Base-by-base conservation (phyloP, 2,888 invertebrate genomes). In the Orchesella flavescens region DNA sequence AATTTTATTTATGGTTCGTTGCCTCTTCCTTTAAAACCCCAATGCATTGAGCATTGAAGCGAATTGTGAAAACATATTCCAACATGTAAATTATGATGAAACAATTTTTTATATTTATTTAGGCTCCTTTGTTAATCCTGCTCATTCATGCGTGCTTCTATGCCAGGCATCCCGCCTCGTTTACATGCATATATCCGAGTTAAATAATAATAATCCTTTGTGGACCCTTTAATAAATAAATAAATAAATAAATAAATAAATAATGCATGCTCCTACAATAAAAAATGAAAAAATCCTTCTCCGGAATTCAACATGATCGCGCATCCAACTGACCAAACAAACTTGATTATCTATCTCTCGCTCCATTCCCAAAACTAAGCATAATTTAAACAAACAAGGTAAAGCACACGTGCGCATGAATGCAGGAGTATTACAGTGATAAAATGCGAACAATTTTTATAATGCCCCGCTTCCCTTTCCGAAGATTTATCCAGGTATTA, bases 271-370 rank as follows among this genome's bases (percentile, higher is more conserved):
- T 24, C 59, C 17, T 24, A 46, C 65, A 15, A 55, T 17, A 69
- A 5, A 68, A 19, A 55, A 61, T 53, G n/a, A 21, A n/a, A 68
- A 82, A 82, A 21, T 66, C 71, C 46, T 76, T 71, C 65, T 57
- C 43, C 65, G 73, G 80, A 66, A 75, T 75, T 75, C 75, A 69
- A 21, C 81, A 75, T 69, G 69, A 63, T 69, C 65, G 75, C 61
- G 19, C 65, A 71, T 71, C 82, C 82, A 82, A 82, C 82, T 82
- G 82, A 82, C 82, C 82, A 82, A 82, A 82, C 82, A 82, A 82
- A 82, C 69, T 59, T 82, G 74, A 75, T 81, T 81, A 74, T 69
- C 65, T 2, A 4, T 34, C 34, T 65, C 34, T 23, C 4, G 24
- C 9, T 65, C 44, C n/a, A 9, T 53, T 46, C 13, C 69, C 46